A percentile compares a stretch with the other conserved stretches of the same genome.
Evolutionary conservation across 1,140 invertebrate genomes (phyloP).

Genomic region (Ceratoteleas bidentatus): DNA sequence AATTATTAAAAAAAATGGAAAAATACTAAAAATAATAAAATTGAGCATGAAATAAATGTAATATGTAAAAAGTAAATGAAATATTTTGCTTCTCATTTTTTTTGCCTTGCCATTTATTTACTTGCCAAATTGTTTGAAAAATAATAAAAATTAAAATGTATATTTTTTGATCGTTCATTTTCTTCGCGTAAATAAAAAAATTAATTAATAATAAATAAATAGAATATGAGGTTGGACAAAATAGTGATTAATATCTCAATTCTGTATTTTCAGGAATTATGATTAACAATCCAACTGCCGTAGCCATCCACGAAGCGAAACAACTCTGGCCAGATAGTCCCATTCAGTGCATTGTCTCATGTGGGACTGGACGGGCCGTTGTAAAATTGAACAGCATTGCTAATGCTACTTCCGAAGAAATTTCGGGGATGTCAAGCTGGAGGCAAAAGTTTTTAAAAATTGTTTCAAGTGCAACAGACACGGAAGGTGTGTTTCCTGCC

Average conservation of each 20-base stretch:
- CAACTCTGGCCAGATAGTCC: slow-evolving; percentile 90
- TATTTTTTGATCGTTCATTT: too few species aligned
- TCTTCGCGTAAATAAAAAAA: too few species aligned
- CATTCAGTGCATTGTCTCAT: slow-evolving; percentile 92
- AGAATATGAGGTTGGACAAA: background rate
- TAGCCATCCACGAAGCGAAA: slow-evolving; percentile 94
- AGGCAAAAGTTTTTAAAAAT: slow-evolving; percentile 92
- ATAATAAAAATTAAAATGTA: too few species aligned
- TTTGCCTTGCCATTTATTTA: too few species aligned
- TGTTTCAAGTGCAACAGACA: slow-evolving; percentile 94
- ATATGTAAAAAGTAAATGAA: too few species aligned
- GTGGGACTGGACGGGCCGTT: slow-evolving; percentile 89
- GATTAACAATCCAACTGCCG: slow-evolving; percentile 94
- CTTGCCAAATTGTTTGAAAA: too few species aligned
- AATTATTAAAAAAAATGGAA: too few species aligned
- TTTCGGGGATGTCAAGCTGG: too few species aligned
- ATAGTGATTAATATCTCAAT: background rate
- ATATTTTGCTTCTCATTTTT: too few species aligned
- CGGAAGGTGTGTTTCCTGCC: slow-evolving; percentile 85
- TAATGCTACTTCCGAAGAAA: slow-evolving; percentile 69
- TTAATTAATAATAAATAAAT: background rate
- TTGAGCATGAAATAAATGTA: too few species aligned
- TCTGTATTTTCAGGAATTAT: slow-evolving; percentile 91
- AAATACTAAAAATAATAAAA: background rate
- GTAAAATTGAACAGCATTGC: slow-evolving; percentile 76